These are phyloP conservation scores for Elmis aenea DNA, from an alignment of 2,888 invertebrate genomes.

Conservation along the genomic window DNA sequence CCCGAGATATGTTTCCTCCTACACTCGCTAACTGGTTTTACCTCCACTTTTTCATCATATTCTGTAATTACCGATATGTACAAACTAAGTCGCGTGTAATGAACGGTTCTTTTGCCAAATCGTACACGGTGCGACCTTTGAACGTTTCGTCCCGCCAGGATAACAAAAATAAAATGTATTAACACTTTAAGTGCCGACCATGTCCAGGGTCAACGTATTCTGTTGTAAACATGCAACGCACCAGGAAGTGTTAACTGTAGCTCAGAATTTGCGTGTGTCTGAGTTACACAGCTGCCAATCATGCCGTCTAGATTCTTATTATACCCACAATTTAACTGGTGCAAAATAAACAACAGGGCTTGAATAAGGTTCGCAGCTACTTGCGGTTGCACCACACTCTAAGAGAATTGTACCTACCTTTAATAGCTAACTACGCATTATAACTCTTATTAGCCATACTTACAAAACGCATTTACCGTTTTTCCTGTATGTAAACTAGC, in stretches of 20 bases:
- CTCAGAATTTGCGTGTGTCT: conserved; percentile 27
- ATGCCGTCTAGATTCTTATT: conserved; percentile 23
- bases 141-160: too few species aligned
- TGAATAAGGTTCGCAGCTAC: conserved; percentile 19
- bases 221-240: conserved; percentile 30
- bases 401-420: too few species aligned
- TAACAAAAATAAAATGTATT: too few species aligned
- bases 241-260: conserved; percentile 26
- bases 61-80: conserved; percentile 14
- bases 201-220: conserved; percentile 33
- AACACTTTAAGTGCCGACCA: conserved; percentile 23
- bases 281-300: conserved; percentile 22
- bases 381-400: conserved; percentile 19
- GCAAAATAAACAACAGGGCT: conserved; percentile 20
- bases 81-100: conserved; percentile 6
- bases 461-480: too few species aligned
- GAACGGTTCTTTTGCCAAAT: too few species aligned
- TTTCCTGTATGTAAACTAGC: too few species aligned
- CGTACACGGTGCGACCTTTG: too few species aligned
- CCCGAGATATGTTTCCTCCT: conserved; percentile 40
- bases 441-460: too few species aligned
- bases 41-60: conserved; percentile 23
- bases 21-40: conserved; percentile 39
- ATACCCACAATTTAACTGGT: conserved; percentile 19
- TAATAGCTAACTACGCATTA: too few species aligned